A percentile compares a stretch with the other conserved stretches of the same genome.
These are phyloP conservation scores for Harpagifer antarcticus DNA, from an alignment of 2,797 vertebrate species.

Conservation along the genomic window DNA sequence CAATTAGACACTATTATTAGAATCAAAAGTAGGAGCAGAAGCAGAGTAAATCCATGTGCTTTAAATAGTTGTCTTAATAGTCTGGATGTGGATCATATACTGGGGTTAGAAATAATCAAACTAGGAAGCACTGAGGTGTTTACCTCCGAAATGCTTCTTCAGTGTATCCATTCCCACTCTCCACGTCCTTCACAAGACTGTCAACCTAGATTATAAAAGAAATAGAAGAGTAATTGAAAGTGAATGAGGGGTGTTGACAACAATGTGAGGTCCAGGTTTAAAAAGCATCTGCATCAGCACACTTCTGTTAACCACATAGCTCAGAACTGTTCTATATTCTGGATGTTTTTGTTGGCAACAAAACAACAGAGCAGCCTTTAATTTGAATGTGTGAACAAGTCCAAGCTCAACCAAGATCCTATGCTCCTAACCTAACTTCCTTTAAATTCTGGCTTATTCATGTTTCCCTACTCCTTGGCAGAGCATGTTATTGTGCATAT, in stretches of 20 bases:
- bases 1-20: background rate
- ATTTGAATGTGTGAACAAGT: too few relatives aligned
- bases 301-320: background rate
- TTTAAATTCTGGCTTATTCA: background rate
- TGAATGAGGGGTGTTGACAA: background rate
- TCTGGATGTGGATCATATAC: background rate
- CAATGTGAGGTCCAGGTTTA: background rate
- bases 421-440: background rate
- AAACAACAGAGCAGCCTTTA: too few relatives aligned
- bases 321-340: too few relatives aligned
- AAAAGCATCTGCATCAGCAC: too few relatives aligned
- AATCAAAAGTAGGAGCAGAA: background rate
- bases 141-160: conserved; percentile 70
- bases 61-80: background rate
- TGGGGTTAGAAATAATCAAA: background rate
- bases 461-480: background rate
- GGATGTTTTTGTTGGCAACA: background rate
- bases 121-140: background rate
- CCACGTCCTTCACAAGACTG: conserved; percentile 63
- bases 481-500: background rate
- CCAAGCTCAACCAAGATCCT: background rate
- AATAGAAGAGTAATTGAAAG: background rate
- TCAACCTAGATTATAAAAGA: conserved; percentile 65
- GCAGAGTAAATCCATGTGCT: background rate
- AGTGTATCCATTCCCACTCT: conserved; percentile 35